These are phyloP conservation scores for Labeo calbasu DNA, from an alignment of 2,797 vertebrate species.

Conservation along the genomic window DNA sequence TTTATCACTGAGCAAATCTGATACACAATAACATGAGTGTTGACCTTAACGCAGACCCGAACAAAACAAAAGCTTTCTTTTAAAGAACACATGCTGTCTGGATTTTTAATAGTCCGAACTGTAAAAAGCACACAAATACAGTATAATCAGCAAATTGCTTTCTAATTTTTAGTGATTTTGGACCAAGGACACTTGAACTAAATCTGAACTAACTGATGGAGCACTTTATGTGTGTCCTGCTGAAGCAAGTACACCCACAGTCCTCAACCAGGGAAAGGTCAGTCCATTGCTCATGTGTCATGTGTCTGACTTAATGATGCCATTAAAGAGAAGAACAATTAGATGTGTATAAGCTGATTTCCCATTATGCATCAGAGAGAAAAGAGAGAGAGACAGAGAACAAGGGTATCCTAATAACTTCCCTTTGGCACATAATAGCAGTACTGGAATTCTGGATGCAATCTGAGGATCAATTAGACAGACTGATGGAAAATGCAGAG, in stretches of 20 bases:
- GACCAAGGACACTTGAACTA: neutral
- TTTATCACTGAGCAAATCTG: neutral
- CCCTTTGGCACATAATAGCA: conserved; percentile 23
- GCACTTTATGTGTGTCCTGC: conserved; percentile 1
- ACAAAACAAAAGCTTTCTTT: neutral
- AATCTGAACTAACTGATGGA: conserved; percentile 5
- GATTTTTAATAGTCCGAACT: neutral
- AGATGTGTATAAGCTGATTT: conserved; percentile 49
- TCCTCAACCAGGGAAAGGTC: conserved; percentile 34
- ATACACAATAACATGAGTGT: neutral
- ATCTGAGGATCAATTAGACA: conserved; percentile 3
- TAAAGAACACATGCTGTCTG: neutral
- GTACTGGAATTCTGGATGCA: conserved; percentile 29
- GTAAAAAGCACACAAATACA: neutral
- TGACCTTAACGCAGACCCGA: neutral
- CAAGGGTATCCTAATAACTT: conserved; percentile 43
- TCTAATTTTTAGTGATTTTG: neutral
- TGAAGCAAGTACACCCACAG: neutral
- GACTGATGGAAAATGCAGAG: conserved; percentile 24
- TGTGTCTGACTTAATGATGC: conserved; percentile 48
- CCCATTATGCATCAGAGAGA: conserved; percentile 52
- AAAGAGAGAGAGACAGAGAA: conserved; percentile 38
- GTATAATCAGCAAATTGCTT: neutral
- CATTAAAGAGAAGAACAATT: conserved; percentile 60
- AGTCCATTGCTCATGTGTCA: conserved; percentile 42